A percentile compares a stretch with the other conserved stretches of the same genome.
Conservation (phyloP, 2,888 invertebrate species). For the Drosophila nr. fundita region DNA sequence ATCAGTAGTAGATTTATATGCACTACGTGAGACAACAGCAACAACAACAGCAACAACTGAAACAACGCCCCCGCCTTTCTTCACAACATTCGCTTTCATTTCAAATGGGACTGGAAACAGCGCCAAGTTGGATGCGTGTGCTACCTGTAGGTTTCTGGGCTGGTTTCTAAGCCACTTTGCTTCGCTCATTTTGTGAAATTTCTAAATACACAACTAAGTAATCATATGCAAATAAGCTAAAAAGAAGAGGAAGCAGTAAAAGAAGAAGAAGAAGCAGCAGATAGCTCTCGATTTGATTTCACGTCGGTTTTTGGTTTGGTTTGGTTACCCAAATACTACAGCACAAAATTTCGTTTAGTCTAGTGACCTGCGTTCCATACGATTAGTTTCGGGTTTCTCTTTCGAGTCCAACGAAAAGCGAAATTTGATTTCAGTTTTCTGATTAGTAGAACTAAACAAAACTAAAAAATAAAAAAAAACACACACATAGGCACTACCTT, state of each 20-base stretch:
- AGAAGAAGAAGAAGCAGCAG: conserved; percentile 16
- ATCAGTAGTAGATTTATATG: conserved; percentile 57
- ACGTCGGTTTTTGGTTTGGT: conserved; percentile 55
- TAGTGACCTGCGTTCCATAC: conserved; percentile 61
- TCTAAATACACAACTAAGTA: conserved; percentile 73
- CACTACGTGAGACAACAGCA: conserved; percentile 32
- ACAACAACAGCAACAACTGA: not conserved
- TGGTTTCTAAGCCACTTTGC: conserved; percentile 47
- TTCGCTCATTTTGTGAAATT: conserved; percentile 61
- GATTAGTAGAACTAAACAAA: conserved; percentile 72
- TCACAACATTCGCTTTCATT: conserved; percentile 73
- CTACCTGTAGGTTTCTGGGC: conserved; percentile 37
- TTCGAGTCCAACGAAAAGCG: conserved; percentile 75
- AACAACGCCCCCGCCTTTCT: conserved; percentile 37
- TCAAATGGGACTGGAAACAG: conserved; percentile 37
- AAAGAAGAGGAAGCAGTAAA: conserved; percentile 16
- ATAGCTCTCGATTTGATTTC: conserved; percentile 45
- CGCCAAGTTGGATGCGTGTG: conserved; percentile 5
- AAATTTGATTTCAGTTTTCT: conserved; percentile 79
- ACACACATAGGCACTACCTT: conserved; percentile 36
- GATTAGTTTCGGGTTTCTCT: conserved; percentile 80
- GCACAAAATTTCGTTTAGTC: conserved; percentile 63
- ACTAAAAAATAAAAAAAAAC: not conserved
- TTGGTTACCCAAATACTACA: conserved; percentile 75
- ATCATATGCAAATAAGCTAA: conserved; percentile 71